phyloP scores from a whole-genome alignment of 1,140 invertebrate species.

The Plectrocnemia conspersa region DNA sequence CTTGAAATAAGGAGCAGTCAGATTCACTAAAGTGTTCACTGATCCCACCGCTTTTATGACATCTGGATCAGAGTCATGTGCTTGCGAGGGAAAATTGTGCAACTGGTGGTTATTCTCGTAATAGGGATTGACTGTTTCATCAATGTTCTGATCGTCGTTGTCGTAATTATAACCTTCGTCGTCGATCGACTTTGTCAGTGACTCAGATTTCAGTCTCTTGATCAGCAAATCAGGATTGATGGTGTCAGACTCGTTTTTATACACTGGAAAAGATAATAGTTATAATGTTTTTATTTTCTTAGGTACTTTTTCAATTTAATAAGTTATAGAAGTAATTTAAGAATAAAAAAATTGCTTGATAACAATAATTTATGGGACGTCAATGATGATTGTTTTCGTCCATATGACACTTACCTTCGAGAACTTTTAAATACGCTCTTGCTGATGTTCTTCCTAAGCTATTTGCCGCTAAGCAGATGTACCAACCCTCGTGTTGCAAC shows the following conservation, averaged over 20 bases:
- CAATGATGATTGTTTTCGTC: too few relatives aligned
- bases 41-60: conserved; percentile 41
- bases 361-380: too few relatives aligned
- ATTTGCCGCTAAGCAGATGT: conserved; percentile 85
- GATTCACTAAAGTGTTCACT: conserved; percentile 41
- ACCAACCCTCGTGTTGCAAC: conserved; percentile 84
- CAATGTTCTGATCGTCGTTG: conserved; percentile 39
- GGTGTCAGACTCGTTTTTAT: too few relatives aligned
- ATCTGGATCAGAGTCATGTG: conserved; percentile 36
- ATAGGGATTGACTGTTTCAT: conserved; percentile 34
- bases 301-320: too few relatives aligned
- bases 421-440: conserved; percentile 79
- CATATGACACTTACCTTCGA: conserved; percentile 71
- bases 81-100: too few relatives aligned
- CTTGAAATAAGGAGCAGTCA: conserved; percentile 45
- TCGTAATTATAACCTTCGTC: conserved; percentile 42
- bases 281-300: too few relatives aligned
- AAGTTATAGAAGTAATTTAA: too few relatives aligned
- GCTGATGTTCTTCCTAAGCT: conserved; percentile 69
- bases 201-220: conserved; percentile 32
- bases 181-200: conserved; percentile 30
- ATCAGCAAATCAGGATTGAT: too few relatives aligned
- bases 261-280: too few relatives aligned
- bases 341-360: too few relatives aligned
- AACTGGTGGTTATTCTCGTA: conserved; percentile 41